Evolutionary conservation across 2,888 invertebrate genomes (phyloP).

Genomic region (Zhuqinia jingwanae): DNA sequence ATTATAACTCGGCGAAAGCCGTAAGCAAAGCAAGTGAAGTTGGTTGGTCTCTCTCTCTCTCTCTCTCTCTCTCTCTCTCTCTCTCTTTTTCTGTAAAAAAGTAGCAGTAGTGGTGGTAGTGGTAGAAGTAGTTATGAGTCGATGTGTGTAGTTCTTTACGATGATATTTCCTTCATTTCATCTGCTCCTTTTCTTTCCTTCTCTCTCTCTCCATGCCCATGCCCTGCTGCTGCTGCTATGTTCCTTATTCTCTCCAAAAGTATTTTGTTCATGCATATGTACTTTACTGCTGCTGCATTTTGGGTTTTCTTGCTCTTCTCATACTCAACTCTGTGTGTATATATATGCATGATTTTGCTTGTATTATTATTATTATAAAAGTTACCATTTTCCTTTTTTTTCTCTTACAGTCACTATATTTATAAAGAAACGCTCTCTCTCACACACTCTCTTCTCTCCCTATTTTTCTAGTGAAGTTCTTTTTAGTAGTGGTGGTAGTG

Average conservation of each 20-base stretch:
- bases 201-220: conserved; percentile 56
- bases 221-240: conserved; percentile 1
- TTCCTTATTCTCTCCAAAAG: conserved; percentile 11
- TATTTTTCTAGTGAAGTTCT: conserved; percentile 37
- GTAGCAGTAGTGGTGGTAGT: conserved; percentile 54
- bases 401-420: conserved; percentile 4
- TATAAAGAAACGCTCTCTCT: conserved; percentile 10
- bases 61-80: conserved; percentile 42
- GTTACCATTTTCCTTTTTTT: conserved; percentile 33
- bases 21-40: conserved; percentile 69
- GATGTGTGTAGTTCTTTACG: conserved; percentile 73
- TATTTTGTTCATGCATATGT: conserved; percentile 12
- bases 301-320: conserved; percentile 24
- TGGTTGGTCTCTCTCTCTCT: conserved; percentile 50
- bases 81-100: conserved; percentile 55
- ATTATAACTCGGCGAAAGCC: conserved; percentile 69
- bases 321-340: not conserved
- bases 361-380: conserved; percentile 41
- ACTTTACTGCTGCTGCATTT: conserved; percentile 28
- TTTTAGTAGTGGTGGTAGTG: conserved; percentile 14
- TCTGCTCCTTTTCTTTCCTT: conserved; percentile 66
- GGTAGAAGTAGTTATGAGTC: conserved; percentile 71
- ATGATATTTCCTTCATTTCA: conserved; percentile 73
- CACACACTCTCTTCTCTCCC: too few relatives aligned
- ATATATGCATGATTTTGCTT: too few relatives aligned